Evolutionary conservation across 2,888 invertebrate genomes (phyloP), one percentile per base, ranked within the genome.

Genomic region (Oxystoma pomonae): DNA sequence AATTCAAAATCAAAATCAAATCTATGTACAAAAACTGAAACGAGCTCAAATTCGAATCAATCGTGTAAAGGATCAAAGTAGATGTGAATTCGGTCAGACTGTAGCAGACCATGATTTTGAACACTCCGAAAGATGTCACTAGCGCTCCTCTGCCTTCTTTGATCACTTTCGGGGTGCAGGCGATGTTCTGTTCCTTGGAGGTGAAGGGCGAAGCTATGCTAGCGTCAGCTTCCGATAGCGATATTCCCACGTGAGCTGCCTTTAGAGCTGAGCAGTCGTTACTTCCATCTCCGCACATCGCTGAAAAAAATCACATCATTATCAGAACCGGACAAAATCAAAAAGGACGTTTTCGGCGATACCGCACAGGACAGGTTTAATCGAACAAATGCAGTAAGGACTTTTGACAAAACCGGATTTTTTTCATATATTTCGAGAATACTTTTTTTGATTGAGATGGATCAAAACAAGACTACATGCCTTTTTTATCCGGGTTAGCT

Each of bases 91-190:
- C 95, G 0, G 94, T 91, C 59, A 97, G 83, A 21, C 95, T 96
- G 81, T 98, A 98, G 0, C 93, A 90, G 0, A 97, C 91, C 97
- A 98, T 98, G 83, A 96, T 97, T 75, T 98, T 98, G 83, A 98
- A 98, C 67, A 97, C 92, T 0, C 96, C 96, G 81, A 98, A 97
- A n/a, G 95, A 95, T 0, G 98, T 98, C 35, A 94, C 90, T 9
- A 98, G 82, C 0, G 98, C 97, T 0, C 96, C 96, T 0, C 98
- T 85, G 0, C 97, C 96, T 76, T 96, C 94, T 35, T 90, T 86
- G 19, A 91, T 87, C 0, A 96, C 89, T 17, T 87, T 83, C 0
- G 93, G 85, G 0, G 96, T 91, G 78, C 94, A 94, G 0, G 90
- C 87, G 61, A 96, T 92, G 78, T 96, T 92, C 0, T 90, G 86